Evolutionary conservation across 2,113 vertebrate species (phyloP).

Genomic region (Craseonycteris thonglongyai): DNA sequence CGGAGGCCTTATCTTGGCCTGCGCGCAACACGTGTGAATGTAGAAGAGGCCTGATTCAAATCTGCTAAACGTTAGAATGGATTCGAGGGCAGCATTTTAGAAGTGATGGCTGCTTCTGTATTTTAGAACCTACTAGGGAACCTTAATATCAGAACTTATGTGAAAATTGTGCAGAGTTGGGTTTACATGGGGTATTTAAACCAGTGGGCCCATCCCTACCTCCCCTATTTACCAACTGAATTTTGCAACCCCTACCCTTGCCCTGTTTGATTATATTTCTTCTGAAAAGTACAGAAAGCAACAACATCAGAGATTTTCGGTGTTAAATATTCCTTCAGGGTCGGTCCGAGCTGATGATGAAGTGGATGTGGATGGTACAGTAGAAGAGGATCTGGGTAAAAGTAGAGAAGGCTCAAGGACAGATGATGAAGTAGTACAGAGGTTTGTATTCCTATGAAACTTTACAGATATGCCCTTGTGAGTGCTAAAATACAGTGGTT

Average conservation of each 20-base stretch:
- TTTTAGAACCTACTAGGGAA: not conserved
- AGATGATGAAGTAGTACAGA: slow-evolving; percentile 94
- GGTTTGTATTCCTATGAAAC: slow-evolving; percentile 76
- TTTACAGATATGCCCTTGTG: not conserved
- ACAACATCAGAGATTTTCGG: not conserved
- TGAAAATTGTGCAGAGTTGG: not conserved
- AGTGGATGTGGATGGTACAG: slow-evolving; percentile 86
- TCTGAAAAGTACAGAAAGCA: not conserved
- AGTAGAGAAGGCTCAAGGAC: slow-evolving; percentile 94
- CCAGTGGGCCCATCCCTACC: not conserved
- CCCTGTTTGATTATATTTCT: accelerated
- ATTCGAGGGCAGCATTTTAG: too few species aligned
- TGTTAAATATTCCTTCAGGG: slow-evolving; percentile 46
- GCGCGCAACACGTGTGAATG: slow-evolving; percentile 52
- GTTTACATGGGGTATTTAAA: not conserved
- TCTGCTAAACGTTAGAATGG: not conserved
- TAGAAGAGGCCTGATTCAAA: not conserved
- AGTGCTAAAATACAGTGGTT: not conserved
- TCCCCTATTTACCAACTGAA: not conserved
- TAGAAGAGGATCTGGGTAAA: slow-evolving; percentile 94
- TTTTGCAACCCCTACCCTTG: not conserved
- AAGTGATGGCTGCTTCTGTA: not conserved
- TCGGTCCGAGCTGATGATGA: slow-evolving; percentile 84
- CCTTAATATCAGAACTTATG: not conserved
- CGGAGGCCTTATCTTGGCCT: not conserved